Evolutionary conservation across 2,888 invertebrate genomes (phyloP).

Genomic region (Caenorhabditis japonica): DNA sequence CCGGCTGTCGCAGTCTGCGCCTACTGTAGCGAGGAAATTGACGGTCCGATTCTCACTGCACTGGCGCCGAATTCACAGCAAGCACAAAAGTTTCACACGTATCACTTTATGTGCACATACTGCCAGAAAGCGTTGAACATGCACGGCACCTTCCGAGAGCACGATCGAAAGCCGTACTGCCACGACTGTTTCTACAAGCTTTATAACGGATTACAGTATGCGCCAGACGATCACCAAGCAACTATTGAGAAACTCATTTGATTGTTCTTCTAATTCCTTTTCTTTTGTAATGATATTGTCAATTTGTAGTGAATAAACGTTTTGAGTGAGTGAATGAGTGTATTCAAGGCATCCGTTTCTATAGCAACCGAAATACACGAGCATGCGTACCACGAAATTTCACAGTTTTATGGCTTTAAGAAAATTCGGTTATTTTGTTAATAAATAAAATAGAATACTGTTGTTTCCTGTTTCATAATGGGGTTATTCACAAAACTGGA

Average conservation of each 20-base stretch:
- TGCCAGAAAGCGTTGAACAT: constrained; percentile 84
- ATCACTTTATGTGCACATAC: constrained; percentile 95
- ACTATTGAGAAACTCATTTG: constrained; percentile 73
- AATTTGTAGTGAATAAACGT: too few relatives aligned
- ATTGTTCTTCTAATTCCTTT: constrained; percentile 10
- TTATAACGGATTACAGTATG: constrained; percentile 79
- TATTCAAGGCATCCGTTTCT: too few relatives aligned
- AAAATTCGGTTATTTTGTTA: too few relatives aligned
- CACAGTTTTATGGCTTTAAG: too few relatives aligned
- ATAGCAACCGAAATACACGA: too few relatives aligned
- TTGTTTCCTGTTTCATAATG: too few relatives aligned
- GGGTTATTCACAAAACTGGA: too few relatives aligned
- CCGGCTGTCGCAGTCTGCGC: constrained; percentile 72
- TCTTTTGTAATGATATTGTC: constrained; percentile 6
- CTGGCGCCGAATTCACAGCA: constrained; percentile 85
- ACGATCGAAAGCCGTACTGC: constrained; percentile 98
- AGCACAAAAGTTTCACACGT: constrained; percentile 98
- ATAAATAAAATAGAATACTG: too few relatives aligned
- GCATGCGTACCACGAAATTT: too few relatives aligned
- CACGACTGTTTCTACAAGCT: constrained; percentile 97
- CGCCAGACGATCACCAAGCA: constrained; percentile 72
- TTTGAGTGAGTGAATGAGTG: too few relatives aligned
- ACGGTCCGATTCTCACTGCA: constrained; percentile 73
- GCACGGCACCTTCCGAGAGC: constrained; percentile 82
- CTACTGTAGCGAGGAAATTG: constrained; percentile 72